These are phyloP conservation scores for Coturnix japonica DNA, from an alignment of 2,113 vertebrate species.

Conservation along the genomic window DNA sequence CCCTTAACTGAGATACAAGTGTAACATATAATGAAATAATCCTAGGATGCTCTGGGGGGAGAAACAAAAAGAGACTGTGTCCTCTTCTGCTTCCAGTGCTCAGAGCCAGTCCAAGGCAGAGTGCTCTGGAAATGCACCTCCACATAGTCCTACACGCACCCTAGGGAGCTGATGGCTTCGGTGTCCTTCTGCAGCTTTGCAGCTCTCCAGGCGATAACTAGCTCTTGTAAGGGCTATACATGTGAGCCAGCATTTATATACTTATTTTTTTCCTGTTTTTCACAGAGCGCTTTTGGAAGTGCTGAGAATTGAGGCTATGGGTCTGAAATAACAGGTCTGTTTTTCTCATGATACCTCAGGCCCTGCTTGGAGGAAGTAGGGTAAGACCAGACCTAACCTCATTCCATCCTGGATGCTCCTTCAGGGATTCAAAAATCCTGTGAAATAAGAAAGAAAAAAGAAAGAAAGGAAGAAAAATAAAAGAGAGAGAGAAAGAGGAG, in stretches of 20 bases:
- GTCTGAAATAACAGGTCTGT: background rate
- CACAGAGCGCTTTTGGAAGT: background rate
- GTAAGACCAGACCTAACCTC: background rate
- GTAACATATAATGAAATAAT: background rate
- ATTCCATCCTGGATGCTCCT: background rate
- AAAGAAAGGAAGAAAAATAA: background rate
- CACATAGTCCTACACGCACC: accelerated
- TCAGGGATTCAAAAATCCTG: background rate
- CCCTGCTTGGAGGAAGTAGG: background rate
- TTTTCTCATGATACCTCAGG: constrained; percentile 15
- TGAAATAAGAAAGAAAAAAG: background rate
- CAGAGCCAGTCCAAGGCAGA: accelerated
- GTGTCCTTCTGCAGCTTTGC: background rate
- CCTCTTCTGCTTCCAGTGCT: background rate
- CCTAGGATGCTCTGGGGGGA: background rate
- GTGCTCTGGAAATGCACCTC: background rate
- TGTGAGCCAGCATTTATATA: background rate
- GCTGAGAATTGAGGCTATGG: background rate
- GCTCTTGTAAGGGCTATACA: background rate
- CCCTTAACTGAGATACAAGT: background rate
- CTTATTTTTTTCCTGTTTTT: background rate
- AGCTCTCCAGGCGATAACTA: accelerated
- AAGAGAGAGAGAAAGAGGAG: background rate
- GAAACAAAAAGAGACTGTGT: background rate
- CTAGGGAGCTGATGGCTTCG: background rate